Base-by-base conservation (phyloP, 2,797 vertebrate genomes). In the Epinephelus malabaricus region DNA sequence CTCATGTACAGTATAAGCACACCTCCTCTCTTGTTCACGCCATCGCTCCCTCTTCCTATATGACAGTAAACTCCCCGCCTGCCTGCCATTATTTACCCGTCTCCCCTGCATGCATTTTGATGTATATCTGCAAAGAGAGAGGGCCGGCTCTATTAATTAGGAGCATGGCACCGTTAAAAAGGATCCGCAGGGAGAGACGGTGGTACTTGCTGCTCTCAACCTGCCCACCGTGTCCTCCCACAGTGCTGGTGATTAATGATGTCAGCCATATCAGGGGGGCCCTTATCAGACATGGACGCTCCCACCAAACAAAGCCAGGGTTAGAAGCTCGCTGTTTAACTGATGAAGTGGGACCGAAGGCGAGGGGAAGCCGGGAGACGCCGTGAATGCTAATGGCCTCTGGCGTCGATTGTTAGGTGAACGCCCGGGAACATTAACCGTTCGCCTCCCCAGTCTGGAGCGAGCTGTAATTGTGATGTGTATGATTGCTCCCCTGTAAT, bases 191-290 rank as follows among this genome's bases (percentile, higher is more conserved):
- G 89, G 89, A 92, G 83, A 84, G 78, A 67, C 50, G 70, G 66
- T 23, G 61, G 71, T 72, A 73, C 79, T 83, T 21, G 70, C 76
- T 69, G 76, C 88, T 92, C 80, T 83, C 83, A 81, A 86, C 87
- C 78, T 86, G 84, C 86, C 86, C 86, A 80, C 82, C 66, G 49
- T 67, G 79, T 92, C 91, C 92, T 91, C 91, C 91, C 89, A 89
- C 83, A 73, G 86, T 46, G 90, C 66, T 11, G 69, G 88, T 94
- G 92, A 95, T 94, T 95, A 95, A 95, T 94, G 92, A 93, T 89
- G 86, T 86, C 73, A 70, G 85, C 89, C 85, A 71, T 92, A 90
- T 94, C 92, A 87, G 65, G 84, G 78, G 81, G 87, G 80, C 72
- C 55, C 83, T 94, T 94, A 93, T 95, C 91, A 91, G 88, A 92